Evolutionary conservation across 2,113 vertebrate genomes (phyloP).

Genomic region (Urocynchramus pylzowi): DNA sequence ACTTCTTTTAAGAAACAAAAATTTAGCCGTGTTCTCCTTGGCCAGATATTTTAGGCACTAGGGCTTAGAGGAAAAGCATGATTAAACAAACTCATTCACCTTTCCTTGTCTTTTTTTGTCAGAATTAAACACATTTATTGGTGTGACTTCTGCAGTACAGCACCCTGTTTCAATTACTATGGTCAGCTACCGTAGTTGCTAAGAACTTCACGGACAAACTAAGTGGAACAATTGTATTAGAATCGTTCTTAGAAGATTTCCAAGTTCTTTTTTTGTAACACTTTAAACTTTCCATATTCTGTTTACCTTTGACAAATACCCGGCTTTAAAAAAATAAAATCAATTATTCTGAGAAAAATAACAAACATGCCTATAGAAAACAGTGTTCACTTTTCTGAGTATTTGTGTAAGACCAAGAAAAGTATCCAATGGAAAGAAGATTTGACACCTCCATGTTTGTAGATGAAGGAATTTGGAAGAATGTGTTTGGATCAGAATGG

Average conservation of each 20-base stretch:
- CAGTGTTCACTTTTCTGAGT: neutral
- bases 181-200: neutral
- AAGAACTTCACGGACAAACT: neutral
- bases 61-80: neutral
- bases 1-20: neutral
- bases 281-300: neutral
- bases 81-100: neutral
- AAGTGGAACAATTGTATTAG: neutral
- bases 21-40: neutral
- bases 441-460: neutral
- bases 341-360: neutral
- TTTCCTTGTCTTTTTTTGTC: neutral
- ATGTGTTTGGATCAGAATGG: neutral
- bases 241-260: neutral
- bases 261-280: neutral
- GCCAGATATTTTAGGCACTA: neutral
- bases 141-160: neutral
- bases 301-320: neutral
- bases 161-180: neutral
- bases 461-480: neutral
- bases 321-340: neutral
- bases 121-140: neutral
- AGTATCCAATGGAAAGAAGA: neutral
- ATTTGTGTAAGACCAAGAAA: neutral
- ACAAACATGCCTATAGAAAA: neutral